Evolutionary conservation across 2,797 vertebrate species (phyloP).

Genomic region (Halcyon badia): DNA sequence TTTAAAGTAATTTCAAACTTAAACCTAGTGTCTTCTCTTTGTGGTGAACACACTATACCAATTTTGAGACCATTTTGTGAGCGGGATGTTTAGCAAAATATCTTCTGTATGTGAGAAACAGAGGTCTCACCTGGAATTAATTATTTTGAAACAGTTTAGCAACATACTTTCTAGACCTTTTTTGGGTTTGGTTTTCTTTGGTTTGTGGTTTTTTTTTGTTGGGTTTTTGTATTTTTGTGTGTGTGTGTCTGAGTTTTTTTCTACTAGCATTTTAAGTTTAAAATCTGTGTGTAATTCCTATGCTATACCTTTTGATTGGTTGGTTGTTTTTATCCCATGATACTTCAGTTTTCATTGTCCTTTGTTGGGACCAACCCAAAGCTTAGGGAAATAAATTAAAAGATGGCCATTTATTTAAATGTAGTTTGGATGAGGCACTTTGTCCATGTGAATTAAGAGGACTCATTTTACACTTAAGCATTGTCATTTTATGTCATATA

Average conservation of each 20-base stretch:
- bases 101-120: conserved; percentile 27
- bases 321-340: not conserved
- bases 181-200: too few species aligned
- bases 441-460: not conserved
- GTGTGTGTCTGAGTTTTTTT: not conserved
- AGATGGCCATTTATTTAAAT: not conserved
- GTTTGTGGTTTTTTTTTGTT: too few species aligned
- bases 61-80: conserved; percentile 34
- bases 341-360: not conserved
- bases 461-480: not conserved
- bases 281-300: not conserved
- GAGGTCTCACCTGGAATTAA: conserved; percentile 67
- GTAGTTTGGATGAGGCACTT: not conserved
- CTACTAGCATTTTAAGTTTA: not conserved
- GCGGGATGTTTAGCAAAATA: not conserved
- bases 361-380: not conserved
- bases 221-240: not conserved
- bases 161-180: conserved; percentile 2
- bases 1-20: not conserved
- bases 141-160: conserved; percentile 21
- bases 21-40: not conserved
- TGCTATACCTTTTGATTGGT: too few species aligned
- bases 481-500: rapidly evolving
- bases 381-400: not conserved
- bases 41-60: not conserved